Evolutionary conservation across 1,140 invertebrate species (phyloP).

Genomic region (Drosophila ohnishii): DNA sequence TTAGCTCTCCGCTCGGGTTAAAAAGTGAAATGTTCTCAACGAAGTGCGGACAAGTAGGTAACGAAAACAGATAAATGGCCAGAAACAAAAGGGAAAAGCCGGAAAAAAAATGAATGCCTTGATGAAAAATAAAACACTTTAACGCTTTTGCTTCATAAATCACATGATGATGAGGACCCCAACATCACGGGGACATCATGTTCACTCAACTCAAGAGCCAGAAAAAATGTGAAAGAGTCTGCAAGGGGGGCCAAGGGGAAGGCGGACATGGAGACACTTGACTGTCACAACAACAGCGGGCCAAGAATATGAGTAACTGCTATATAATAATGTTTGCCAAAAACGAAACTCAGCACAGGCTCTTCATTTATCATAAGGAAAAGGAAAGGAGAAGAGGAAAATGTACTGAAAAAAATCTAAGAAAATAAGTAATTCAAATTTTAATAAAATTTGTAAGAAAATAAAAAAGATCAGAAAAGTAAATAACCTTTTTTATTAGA

Average conservation of each 20-base stretch:
- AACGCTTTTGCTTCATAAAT: constrained; percentile 71
- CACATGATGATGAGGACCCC: constrained; percentile 55
- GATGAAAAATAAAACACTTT: constrained; percentile 73
- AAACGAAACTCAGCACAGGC: constrained; percentile 41
- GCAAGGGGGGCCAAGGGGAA: not conserved
- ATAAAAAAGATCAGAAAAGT: not conserved
- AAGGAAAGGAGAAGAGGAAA: constrained; percentile 11
- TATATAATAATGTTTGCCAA: constrained; percentile 76
- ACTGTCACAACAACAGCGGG: constrained; percentile 76
- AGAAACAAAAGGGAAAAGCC: constrained; percentile 27
- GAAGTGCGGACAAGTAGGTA: constrained; percentile 71
- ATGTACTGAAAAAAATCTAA: not conserved
- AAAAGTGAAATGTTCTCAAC: constrained; percentile 80
- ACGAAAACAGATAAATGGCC: constrained; percentile 49
- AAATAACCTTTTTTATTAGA: not conserved
- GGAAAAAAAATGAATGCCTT: constrained; percentile 30
- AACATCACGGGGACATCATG: constrained; percentile 64
- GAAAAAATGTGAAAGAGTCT: constrained; percentile 6
- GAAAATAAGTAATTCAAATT: not conserved
- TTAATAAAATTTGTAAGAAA: constrained; percentile 29
- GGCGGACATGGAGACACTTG: constrained; percentile 29
- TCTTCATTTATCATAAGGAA: constrained; percentile 39
- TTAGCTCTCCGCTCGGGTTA: constrained; percentile 61
- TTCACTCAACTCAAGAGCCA: constrained; percentile 40
- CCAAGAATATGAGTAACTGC: constrained; percentile 78